A percentile compares a stretch with the other conserved stretches of the same genome.
Conservation (phyloP, 2,113 vertebrate species). For the Trachemys scripta region DNA sequence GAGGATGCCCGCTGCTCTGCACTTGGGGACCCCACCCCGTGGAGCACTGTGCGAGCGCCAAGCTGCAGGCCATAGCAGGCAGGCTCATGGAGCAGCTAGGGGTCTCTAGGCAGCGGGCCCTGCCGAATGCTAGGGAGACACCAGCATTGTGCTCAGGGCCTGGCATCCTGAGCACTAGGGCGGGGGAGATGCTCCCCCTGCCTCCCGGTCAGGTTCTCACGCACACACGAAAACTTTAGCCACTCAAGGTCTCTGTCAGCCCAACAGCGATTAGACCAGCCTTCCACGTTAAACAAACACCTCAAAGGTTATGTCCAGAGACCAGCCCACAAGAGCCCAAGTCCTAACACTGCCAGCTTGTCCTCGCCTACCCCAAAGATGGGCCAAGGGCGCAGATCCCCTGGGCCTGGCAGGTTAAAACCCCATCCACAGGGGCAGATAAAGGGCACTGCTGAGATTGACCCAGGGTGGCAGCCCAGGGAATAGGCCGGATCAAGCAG, state of each 20-base stretch:
- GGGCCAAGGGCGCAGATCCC: too few relatives aligned
- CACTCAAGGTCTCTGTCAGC: neutral
- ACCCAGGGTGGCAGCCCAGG: neutral
- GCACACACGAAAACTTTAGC: neutral
- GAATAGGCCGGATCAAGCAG: neutral
- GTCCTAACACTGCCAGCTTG: neutral
- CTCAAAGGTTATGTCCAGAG: neutral
- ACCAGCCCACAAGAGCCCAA: neutral
- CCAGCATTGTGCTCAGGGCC: neutral
- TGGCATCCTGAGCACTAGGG: neutral
- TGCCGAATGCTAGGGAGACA: neutral
- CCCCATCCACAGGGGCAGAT: neutral
- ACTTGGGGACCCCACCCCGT: neutral
- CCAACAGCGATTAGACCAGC: neutral
- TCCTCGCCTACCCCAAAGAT: neutral
- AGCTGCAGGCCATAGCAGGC: slow-evolving; percentile 15
- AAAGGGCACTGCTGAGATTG: neutral
- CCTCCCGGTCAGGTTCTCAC: too few relatives aligned
- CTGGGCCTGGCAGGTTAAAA: neutral
- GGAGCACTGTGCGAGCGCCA: neutral
- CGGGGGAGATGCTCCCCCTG: slow-evolving; percentile 66
- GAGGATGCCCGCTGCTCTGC: neutral
- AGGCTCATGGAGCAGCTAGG: neutral
- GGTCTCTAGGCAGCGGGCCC: neutral
- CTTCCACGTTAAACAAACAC: neutral